phyloP scores from a whole-genome alignment of 2,797 vertebrate species.

The Amphiprion clarkii region DNA sequence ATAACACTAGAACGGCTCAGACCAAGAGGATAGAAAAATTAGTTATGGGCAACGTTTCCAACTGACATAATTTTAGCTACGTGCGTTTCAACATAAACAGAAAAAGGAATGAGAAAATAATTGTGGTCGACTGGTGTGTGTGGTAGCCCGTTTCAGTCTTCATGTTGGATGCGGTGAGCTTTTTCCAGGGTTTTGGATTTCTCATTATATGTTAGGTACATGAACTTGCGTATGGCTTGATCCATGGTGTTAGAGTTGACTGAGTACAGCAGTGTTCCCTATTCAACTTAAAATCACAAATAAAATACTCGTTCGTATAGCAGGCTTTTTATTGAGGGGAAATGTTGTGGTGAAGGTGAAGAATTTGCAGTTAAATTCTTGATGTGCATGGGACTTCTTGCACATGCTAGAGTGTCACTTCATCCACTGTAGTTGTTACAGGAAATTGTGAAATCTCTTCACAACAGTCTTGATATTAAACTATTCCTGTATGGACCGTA shows the following conservation, averaged over 20 bases:
- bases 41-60: conserved; percentile 71
- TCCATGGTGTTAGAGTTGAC: conserved; percentile 47
- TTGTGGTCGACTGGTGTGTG: conserved; percentile 76
- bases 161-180: conserved; percentile 66
- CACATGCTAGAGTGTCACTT: conserved; percentile 8
- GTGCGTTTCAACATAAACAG: conserved; percentile 81
- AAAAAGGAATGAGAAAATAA: conserved; percentile 78
- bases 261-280: conserved; percentile 29
- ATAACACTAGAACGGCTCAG: conserved; percentile 42
- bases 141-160: conserved; percentile 69
- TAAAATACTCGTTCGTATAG: conserved; percentile 28
- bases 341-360: conserved; percentile 27
- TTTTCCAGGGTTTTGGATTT: conserved; percentile 80
- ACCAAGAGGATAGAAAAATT: conserved; percentile 67
- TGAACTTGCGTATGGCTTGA: conserved; percentile 53
- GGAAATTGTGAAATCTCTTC: conserved; percentile 25
- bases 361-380: conserved; percentile 17
- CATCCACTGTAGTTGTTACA: conserved; percentile 16
- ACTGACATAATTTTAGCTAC: conserved; percentile 73
- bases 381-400: background rate
- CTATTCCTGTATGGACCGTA: background rate
- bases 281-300: conserved; percentile 47
- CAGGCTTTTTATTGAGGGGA: conserved; percentile 26
- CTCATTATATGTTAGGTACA: conserved; percentile 69
- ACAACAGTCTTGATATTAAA: conserved; percentile 14